These are phyloP conservation scores for Chrosomus eos DNA, from an alignment of 2,797 vertebrate genomes.

Conservation along the genomic window DNA sequence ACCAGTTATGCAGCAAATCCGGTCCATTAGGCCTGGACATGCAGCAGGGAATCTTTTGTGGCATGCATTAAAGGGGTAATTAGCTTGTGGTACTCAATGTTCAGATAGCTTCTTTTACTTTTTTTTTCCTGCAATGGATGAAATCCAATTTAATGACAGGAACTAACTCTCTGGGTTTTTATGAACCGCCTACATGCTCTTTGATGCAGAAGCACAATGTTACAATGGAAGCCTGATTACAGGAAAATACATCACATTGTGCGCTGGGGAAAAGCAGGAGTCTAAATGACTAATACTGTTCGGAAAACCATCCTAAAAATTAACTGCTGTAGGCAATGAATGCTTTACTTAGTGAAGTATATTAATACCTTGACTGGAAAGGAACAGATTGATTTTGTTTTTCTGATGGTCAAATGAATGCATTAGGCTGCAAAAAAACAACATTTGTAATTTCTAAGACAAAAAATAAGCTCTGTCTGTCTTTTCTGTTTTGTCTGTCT, in stretches of 20 bases:
- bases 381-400: slow-evolving; percentile 27
- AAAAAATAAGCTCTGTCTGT: background rate
- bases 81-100: slow-evolving; percentile 56
- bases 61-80: slow-evolving; percentile 60
- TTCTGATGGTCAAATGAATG: slow-evolving; percentile 9
- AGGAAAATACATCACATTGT: slow-evolving; percentile 54
- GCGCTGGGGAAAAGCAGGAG: slow-evolving; percentile 42
- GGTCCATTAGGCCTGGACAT: slow-evolving; percentile 44
- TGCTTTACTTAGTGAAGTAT: slow-evolving; percentile 21
- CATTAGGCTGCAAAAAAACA: slow-evolving; percentile 17
- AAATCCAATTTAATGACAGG: slow-evolving; percentile 64
- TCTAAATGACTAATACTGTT: slow-evolving; percentile 53
- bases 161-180: slow-evolving; percentile 58
- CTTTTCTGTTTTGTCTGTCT: too few species aligned
- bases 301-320: slow-evolving; percentile 41
- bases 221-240: slow-evolving; percentile 61
- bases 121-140: slow-evolving; percentile 41
- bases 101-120: slow-evolving; percentile 55
- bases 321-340: slow-evolving; percentile 30
- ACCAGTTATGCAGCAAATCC: slow-evolving; percentile 24
- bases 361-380: slow-evolving; percentile 22
- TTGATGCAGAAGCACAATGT: slow-evolving; percentile 61
- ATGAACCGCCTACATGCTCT: slow-evolving; percentile 59
- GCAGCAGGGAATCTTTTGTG: slow-evolving; percentile 48
- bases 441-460: background rate